These are phyloP conservation scores for Zaprionus lachaisei DNA, from an alignment of 1,140 invertebrate species.

Conservation along the genomic window DNA sequence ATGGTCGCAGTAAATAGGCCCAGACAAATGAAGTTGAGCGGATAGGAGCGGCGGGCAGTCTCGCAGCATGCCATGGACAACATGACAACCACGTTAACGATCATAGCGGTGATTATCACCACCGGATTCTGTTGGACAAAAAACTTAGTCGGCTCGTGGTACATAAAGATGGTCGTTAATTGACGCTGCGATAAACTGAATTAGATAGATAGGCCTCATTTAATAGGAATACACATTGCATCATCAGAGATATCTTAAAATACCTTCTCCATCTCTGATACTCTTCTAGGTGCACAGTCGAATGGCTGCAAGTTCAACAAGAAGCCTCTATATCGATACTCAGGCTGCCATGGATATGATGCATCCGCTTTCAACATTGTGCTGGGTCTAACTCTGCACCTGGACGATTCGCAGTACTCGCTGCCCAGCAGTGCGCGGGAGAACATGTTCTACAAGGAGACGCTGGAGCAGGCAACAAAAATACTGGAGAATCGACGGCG, in stretches of 20 bases:
- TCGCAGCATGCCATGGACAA: slow-evolving; percentile 48
- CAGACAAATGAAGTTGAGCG: slow-evolving; percentile 56
- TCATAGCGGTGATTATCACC: slow-evolving; percentile 19
- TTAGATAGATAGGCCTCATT: slow-evolving; percentile 8
- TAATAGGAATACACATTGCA: not conserved
- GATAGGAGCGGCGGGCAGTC: slow-evolving; percentile 47
- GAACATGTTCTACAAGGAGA: slow-evolving; percentile 83
- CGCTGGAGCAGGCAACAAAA: slow-evolving; percentile 79
- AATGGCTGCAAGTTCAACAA: slow-evolving; percentile 93
- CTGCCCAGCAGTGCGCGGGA: slow-evolving; percentile 60
- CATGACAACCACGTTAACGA: slow-evolving; percentile 57
- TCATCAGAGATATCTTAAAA: not conserved
- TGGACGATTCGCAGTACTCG: slow-evolving; percentile 87
- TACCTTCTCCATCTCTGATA: not conserved
- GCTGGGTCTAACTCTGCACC: slow-evolving; percentile 91
- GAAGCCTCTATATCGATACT: slow-evolving; percentile 96
- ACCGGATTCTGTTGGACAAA: slow-evolving; percentile 38
- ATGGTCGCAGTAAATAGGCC: slow-evolving; percentile 57
- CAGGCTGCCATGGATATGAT: slow-evolving; percentile 96
- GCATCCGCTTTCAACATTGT: slow-evolving; percentile 95
- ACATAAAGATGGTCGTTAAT: slow-evolving; percentile 44
- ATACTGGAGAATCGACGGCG: slow-evolving; percentile 78
- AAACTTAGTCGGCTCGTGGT: slow-evolving; percentile 47
- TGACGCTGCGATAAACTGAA: slow-evolving; percentile 11
- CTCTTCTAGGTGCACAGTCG: slow-evolving; percentile 88